Evolutionary conservation across 2,888 invertebrate species (phyloP).

Genomic region (Napeogenes sylphis): DNA sequence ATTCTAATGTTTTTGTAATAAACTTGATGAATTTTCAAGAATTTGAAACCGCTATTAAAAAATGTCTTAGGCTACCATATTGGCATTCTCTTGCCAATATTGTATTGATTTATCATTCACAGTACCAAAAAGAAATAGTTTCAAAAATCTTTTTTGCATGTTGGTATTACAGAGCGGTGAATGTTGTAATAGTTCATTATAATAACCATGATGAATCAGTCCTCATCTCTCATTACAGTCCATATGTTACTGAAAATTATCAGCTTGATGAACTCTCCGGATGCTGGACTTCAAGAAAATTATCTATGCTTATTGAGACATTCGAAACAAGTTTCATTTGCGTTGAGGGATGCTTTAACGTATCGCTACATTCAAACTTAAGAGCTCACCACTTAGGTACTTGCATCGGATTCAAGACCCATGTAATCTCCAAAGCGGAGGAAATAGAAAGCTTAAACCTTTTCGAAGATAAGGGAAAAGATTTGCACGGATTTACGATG

Average conservation of each 20-base stretch:
- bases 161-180: conserved; percentile 56
- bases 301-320: conserved; percentile 45
- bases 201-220: conserved; percentile 39
- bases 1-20: conserved; percentile 50
- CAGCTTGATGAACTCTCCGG: conserved; percentile 44
- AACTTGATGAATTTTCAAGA: conserved; percentile 43
- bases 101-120: conserved; percentile 48
- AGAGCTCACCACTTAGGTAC: conserved; percentile 52
- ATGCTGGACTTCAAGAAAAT: conserved; percentile 51
- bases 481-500: conserved; percentile 53
- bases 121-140: conserved; percentile 33
- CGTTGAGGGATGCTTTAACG: conserved; percentile 50
- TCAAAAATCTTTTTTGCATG: conserved; percentile 54
- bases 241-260: conserved; percentile 46
- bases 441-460: conserved; percentile 32
- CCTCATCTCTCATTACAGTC: conserved; percentile 46
- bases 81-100: conserved; percentile 59
- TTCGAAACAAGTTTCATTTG: conserved; percentile 50
- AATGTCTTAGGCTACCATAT: conserved; percentile 43
- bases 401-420: conserved; percentile 52
- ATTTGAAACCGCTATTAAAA: conserved; percentile 49
- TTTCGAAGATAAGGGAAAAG: conserved; percentile 53
- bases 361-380: conserved; percentile 46
- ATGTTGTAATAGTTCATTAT: conserved; percentile 49
- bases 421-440: conserved; percentile 26